These are phyloP conservation scores for Sepiola atlantica DNA, from an alignment of 2,888 invertebrate genomes.

Conservation along the genomic window DNA sequence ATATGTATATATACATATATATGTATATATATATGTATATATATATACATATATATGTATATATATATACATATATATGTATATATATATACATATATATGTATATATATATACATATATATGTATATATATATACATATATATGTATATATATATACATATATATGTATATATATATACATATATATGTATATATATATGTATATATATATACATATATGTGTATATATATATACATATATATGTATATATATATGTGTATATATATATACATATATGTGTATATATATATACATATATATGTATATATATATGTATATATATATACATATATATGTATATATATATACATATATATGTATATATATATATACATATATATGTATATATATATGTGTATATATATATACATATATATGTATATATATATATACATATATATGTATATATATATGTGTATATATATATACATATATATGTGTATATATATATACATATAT, in stretches of 20 bases:
- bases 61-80: slow-evolving; percentile 35
- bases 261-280: neutral
- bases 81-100: slow-evolving; percentile 22
- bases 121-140: slow-evolving; percentile 35
- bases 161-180: slow-evolving; percentile 24
- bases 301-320: slow-evolving; percentile 19
- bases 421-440: no score
- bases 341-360: neutral
- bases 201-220: neutral
- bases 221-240: neutral
- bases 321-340: neutral
- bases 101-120: slow-evolving; percentile 35
- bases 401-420: no score
- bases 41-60: slow-evolving; percentile 35
- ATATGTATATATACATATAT: slow-evolving; percentile 10
- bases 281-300: slow-evolving; percentile 33
- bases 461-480: no score
- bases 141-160: slow-evolving; percentile 24
- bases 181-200: neutral
- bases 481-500: no score
- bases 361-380: no score
- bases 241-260: neutral
- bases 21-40: slow-evolving; percentile 33
- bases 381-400: no score
- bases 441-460: no score